Percentiles rank a stretch among this genome's conserved stretches.
These are phyloP conservation scores for Pandemis heparana DNA, from an alignment of 2,888 invertebrate genomes.

Conservation along the genomic window DNA sequence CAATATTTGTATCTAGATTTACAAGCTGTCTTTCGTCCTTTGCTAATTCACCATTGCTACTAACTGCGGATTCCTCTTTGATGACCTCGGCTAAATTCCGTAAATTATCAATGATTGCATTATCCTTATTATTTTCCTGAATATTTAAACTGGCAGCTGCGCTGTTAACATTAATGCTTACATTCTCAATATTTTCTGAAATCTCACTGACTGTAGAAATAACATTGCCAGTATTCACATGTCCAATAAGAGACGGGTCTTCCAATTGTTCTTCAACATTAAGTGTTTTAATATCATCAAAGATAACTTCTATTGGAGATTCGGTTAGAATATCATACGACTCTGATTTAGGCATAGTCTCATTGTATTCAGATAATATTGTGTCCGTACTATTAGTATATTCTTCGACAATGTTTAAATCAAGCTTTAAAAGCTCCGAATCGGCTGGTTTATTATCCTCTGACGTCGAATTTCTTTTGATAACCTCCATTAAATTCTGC, in stretches of 20 bases:
- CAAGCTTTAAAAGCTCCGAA: not conserved
- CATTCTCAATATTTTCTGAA: not conserved
- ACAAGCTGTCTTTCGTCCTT: not conserved
- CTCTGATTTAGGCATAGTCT: not conserved
- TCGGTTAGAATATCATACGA: not conserved
- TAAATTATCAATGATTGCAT: not conserved
- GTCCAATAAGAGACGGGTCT: not conserved
- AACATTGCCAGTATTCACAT: not conserved
- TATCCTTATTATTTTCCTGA: not conserved
- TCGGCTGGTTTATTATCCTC: not conserved
- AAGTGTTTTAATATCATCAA: not conserved
- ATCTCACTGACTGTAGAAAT: not conserved
- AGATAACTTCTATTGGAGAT: not conserved
- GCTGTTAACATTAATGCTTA: not conserved
- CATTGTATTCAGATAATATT: not conserved
- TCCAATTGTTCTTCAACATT: slow-evolving; percentile 3
- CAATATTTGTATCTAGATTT: not conserved
- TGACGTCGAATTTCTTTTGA: not conserved
- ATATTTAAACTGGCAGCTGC: not conserved
- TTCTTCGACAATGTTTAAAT: not conserved
- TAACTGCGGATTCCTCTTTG: not conserved
- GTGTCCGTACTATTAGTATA: not conserved
- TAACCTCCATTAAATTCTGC: not conserved
- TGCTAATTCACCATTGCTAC: not conserved
- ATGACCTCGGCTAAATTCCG: not conserved